Evolutionary conservation across 2,888 invertebrate genomes (phyloP).

Genomic region (Drosophila neonasuta): DNA sequence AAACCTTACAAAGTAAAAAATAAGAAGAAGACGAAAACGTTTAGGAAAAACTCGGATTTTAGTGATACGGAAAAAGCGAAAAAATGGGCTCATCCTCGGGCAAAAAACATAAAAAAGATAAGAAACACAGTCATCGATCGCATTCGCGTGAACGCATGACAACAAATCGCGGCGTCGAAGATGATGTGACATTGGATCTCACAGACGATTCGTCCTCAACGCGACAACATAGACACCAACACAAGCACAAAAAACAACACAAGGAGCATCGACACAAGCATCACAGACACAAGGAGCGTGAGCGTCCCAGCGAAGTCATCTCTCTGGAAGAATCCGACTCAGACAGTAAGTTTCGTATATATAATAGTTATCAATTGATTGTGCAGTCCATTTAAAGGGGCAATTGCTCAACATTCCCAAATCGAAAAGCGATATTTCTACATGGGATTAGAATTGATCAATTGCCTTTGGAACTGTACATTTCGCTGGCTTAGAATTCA

Average conservation of each 20-base stretch:
- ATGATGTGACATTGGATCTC: constrained; percentile 62
- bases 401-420: constrained; percentile 42
- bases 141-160: constrained; percentile 61
- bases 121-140: constrained; percentile 78
- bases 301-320: constrained; percentile 72
- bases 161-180: constrained; percentile 41
- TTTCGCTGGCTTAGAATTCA: constrained; percentile 35
- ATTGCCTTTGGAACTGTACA: constrained; percentile 70
- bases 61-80: constrained; percentile 11
- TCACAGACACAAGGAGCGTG: constrained; percentile 63
- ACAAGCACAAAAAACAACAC: constrained; percentile 78
- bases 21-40: constrained; percentile 53
- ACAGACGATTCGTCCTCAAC: constrained; percentile 67
- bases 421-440: constrained; percentile 64
- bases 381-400: constrained; percentile 47
- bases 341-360: constrained; percentile 80
- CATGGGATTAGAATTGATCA: constrained; percentile 33
- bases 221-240: constrained; percentile 62
- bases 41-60: constrained; percentile 42
- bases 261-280: constrained; percentile 77
- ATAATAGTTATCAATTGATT: neutral
- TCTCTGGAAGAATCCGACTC: constrained; percentile 80
- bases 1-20: constrained; percentile 29
- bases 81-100: constrained; percentile 81
- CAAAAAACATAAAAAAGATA: constrained; percentile 82